phyloP scores from a whole-genome alignment of 2,797 vertebrate genomes.

The Hydrophis major region DNA sequence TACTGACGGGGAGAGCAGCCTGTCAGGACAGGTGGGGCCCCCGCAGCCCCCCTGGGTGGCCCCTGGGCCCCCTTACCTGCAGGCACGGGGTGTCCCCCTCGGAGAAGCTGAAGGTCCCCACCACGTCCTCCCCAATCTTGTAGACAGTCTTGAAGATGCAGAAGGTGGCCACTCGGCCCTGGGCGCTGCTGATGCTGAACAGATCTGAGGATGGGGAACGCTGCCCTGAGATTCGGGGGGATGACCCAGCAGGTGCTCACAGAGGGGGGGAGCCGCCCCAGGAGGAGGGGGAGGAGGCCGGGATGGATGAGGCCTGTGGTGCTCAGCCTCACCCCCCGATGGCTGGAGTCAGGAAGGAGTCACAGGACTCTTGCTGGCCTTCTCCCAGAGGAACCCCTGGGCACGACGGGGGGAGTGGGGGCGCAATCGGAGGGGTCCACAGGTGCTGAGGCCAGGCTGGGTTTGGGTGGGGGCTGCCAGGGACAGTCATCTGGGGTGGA shows the following conservation, averaged over 20 bases:
- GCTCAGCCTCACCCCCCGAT: not conserved
- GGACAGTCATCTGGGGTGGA: not conserved
- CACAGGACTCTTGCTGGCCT: not conserved
- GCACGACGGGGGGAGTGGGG: not conserved
- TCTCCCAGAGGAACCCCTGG: not conserved
- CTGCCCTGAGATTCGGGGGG: not conserved
- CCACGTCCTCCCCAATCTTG: conserved; percentile 92
- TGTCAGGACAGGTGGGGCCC: accelerated
- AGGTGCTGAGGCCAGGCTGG: not conserved
- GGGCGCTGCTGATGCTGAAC: conserved; percentile 93
- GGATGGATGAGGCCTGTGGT: not conserved
- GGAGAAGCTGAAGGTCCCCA: conserved; percentile 93
- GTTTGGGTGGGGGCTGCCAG: not conserved
- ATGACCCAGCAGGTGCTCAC: not conserved
- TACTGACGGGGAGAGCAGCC: conserved; percentile 72
- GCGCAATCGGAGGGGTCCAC: not conserved
- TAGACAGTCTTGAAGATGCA: conserved; percentile 96
- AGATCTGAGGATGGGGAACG: conserved; percentile 74
- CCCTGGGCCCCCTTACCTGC: conserved; percentile 75
- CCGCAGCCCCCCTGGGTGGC: not conserved
- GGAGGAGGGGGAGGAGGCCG: too few relatives aligned
- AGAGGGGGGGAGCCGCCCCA: not conserved
- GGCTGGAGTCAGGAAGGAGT: not conserved
- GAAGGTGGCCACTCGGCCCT: conserved; percentile 93
- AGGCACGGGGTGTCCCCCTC: conserved; percentile 94